These are phyloP conservation scores for Panzeria rudis DNA, from an alignment of 2,888 invertebrate species.

Conservation along the genomic window DNA sequence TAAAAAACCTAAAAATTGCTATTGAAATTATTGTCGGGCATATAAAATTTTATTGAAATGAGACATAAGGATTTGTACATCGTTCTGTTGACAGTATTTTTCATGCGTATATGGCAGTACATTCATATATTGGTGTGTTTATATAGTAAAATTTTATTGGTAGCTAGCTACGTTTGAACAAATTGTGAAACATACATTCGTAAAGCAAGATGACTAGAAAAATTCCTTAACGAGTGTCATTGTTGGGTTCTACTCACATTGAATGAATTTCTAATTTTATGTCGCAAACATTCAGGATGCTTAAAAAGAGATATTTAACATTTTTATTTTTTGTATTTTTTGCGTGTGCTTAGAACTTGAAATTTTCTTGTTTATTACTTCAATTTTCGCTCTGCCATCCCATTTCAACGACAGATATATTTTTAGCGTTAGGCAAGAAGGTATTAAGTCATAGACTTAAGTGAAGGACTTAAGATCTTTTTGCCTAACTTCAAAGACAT, in stretches of 20 bases:
- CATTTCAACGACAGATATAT: no score
- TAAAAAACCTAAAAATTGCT: slow-evolving; percentile 35
- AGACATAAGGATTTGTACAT: slow-evolving; percentile 43
- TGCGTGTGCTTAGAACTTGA: not conserved
- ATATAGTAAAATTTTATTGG: slow-evolving; percentile 4
- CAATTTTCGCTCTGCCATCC: not conserved
- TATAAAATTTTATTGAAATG: slow-evolving; percentile 69
- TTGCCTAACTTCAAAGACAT: no score
- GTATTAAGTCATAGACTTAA: no score
- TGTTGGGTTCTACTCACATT: not conserved
- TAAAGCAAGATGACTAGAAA: not conserved
- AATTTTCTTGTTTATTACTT: not conserved
- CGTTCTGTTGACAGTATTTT: not conserved
- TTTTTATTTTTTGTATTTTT: slow-evolving; percentile 21
- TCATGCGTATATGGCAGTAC: not conserved
- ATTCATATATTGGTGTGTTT: not conserved
- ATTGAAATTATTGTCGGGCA: slow-evolving; percentile 48
- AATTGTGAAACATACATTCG: not conserved
- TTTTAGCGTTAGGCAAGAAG: no score
- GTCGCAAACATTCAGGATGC: slow-evolving; percentile 24
- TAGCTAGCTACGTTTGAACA: no score
- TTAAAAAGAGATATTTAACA: slow-evolving; percentile 14
- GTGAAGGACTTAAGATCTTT: no score
- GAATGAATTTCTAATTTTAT: slow-evolving; percentile 18
- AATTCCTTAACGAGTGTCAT: slow-evolving; percentile 27